Percentiles rank a stretch among this genome's conserved stretches.
Conservation (phyloP, 2,888 invertebrate species). For the Microplitis manilae region DNA sequence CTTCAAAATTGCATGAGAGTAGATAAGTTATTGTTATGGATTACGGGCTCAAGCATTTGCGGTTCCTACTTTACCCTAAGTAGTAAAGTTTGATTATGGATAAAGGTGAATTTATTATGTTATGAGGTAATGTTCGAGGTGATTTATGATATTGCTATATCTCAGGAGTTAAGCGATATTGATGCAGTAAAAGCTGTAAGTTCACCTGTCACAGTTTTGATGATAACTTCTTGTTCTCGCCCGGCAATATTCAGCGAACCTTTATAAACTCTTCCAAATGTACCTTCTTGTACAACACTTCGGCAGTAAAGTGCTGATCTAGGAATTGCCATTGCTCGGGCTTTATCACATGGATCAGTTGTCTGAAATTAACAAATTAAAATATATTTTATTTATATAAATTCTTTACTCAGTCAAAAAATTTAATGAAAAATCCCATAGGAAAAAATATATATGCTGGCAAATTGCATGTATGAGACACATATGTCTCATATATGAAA, state of each 20-base stretch:
- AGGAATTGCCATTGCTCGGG: slow-evolving; percentile 76
- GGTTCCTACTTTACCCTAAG: slow-evolving; percentile 40
- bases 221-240: slow-evolving; percentile 82
- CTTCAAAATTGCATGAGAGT: not conserved
- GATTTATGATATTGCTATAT: not conserved
- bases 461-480: no score
- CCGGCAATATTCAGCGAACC: slow-evolving; percentile 80
- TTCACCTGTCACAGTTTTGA: slow-evolving; percentile 91
- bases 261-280: slow-evolving; percentile 89
- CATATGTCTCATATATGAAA: no score
- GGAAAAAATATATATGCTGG: no score
- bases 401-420: no score
- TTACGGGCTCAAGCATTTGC: not conserved
- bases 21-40: not conserved
- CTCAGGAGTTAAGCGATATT: not conserved
- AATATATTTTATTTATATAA: no score
- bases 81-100: slow-evolving; percentile 2
- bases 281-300: slow-evolving; percentile 83
- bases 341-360: slow-evolving; percentile 76
- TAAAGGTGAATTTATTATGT: not conserved
- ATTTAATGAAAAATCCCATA: no score
- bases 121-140: not conserved
- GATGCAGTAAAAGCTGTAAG: not conserved
- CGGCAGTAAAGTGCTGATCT: slow-evolving; percentile 77
- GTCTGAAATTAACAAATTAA: slow-evolving; percentile 56